Conservation (phyloP, 2,888 invertebrate species). For the Beris morrisii region DNA sequence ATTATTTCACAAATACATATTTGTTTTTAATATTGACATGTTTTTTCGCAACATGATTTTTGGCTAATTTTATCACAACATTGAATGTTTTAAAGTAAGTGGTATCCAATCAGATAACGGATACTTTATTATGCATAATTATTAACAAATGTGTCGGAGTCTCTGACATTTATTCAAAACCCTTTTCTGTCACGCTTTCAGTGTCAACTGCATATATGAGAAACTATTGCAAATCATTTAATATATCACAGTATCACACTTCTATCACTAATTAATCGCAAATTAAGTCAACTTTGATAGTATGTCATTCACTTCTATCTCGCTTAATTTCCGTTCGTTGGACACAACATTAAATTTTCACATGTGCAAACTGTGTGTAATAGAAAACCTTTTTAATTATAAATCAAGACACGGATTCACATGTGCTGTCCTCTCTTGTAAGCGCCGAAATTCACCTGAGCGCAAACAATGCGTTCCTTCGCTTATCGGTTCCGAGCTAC, state of each 20-base stretch:
- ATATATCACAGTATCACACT: slow-evolving; percentile 26
- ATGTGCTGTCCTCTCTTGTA: slow-evolving; percentile 17
- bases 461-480: slow-evolving; percentile 27
- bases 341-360: slow-evolving; percentile 32
- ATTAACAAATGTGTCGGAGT: too few species aligned
- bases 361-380: slow-evolving; percentile 32
- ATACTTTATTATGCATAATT: too few species aligned
- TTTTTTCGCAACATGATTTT: too few species aligned
- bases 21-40: too few species aligned
- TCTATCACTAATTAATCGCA: slow-evolving; percentile 30
- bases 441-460: slow-evolving; percentile 16
- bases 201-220: neutral
- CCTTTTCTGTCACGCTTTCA: neutral
- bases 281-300: slow-evolving; percentile 29
- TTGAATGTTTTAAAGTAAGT: too few species aligned
- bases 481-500: too few species aligned
- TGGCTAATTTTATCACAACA: too few species aligned
- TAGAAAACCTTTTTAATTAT: slow-evolving; percentile 33
- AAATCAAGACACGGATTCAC: slow-evolving; percentile 29
- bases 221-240: neutral
- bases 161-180: neutral
- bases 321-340: slow-evolving; percentile 6
- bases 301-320: slow-evolving; percentile 30
- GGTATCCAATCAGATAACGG: too few species aligned
- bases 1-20: too few species aligned